Conservation (phyloP, 2,888 invertebrate species). For the Argynnis bischoffii region DNA sequence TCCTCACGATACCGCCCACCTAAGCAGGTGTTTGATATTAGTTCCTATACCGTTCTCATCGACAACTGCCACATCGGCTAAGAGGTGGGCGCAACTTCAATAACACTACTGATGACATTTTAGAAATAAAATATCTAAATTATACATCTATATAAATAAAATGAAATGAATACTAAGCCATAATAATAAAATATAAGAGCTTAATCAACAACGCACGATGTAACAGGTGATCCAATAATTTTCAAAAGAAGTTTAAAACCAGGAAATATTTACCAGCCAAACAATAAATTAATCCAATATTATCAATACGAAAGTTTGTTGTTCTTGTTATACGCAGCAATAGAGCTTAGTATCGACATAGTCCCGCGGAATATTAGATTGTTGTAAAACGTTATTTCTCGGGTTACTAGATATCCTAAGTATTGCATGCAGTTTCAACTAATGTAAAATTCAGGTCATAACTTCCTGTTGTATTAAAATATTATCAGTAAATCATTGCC, state of each 20-base stretch:
- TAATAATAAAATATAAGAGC: background rate
- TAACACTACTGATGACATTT: slow-evolving; percentile 31
- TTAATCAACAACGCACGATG: background rate
- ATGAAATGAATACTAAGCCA: background rate
- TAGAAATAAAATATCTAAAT: slow-evolving; percentile 23
- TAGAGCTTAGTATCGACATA: too few species aligned
- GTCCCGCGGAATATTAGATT: too few species aligned
- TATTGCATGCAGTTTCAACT: too few species aligned
- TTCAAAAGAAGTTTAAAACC: background rate
- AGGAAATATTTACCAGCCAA: background rate
- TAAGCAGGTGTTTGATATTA: slow-evolving; percentile 63
- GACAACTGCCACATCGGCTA: slow-evolving; percentile 43
- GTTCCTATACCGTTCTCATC: slow-evolving; percentile 55
- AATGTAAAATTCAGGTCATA: too few species aligned
- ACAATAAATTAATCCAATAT: background rate
- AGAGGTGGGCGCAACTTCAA: slow-evolving; percentile 43
- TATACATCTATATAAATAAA: background rate
- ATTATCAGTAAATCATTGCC: too few species aligned
- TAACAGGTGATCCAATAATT: background rate
- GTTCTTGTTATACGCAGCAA: too few species aligned
- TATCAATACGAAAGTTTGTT: too few species aligned
- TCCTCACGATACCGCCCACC: slow-evolving; percentile 69
- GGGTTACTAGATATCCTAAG: too few species aligned
- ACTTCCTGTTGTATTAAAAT: too few species aligned
- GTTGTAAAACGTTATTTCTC: too few species aligned